A percentile compares a stretch with the other conserved stretches of the same genome.
phyloP scores from a whole-genome alignment of 2,888 invertebrate genomes.

The Lutraria lutraria region DNA sequence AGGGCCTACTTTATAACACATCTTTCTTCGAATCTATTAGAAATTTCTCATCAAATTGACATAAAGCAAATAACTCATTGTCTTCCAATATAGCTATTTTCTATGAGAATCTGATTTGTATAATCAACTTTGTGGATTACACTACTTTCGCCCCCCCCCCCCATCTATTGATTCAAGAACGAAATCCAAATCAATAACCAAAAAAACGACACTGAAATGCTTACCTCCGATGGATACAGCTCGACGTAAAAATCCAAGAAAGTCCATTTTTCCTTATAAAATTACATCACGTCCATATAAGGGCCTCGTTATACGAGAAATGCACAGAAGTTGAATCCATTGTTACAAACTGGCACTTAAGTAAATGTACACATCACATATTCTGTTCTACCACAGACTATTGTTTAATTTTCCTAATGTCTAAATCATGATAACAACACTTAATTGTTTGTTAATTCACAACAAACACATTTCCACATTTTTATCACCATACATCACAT shows the following conservation, averaged over 20 bases:
- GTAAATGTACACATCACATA: not conserved
- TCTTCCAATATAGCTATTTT: not conserved
- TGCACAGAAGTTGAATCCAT: not conserved
- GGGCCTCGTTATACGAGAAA: not conserved
- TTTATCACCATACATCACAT: not conserved
- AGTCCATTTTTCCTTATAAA: constrained; percentile 58
- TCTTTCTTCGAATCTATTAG: too few species aligned
- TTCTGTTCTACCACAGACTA: not conserved
- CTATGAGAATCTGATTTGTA: not conserved
- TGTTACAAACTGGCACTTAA: not conserved
- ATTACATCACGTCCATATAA: not conserved
- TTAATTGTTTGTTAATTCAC: not conserved
- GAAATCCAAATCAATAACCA: not conserved
- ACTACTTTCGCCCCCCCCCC: not conserved
- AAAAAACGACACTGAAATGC: constrained; percentile 24
- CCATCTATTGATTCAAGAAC: not conserved
- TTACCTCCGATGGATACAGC: constrained; percentile 69
- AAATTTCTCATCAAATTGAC: not conserved
- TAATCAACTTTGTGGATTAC: not conserved
- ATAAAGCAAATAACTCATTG: constrained; percentile 13
- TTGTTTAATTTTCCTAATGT: not conserved
- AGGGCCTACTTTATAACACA: too few species aligned
- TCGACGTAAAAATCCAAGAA: constrained; percentile 67
- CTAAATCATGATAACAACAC: not conserved
- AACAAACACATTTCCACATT: not conserved